Percentiles rank a stretch among this genome's conserved stretches.
Conservation (phyloP, 1,140 invertebrate genomes). For the Ditylenchus dipsaci region DNA sequence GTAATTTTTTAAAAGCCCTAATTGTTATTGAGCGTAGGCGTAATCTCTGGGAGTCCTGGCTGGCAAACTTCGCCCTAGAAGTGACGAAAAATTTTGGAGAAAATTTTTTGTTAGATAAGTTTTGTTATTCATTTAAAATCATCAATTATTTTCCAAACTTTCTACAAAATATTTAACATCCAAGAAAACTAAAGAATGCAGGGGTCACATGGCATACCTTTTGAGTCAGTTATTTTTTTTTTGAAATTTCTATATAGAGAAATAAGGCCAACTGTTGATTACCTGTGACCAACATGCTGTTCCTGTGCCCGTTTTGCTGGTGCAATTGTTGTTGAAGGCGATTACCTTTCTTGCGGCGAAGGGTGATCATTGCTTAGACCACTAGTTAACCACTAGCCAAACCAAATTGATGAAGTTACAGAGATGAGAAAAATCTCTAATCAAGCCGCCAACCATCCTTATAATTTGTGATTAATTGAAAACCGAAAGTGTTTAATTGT, state of each 20-base stretch:
- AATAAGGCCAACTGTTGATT: neutral
- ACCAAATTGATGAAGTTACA: neutral
- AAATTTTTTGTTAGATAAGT: too few relatives aligned
- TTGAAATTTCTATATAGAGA: neutral
- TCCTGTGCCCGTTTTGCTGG: neutral
- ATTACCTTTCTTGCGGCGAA: neutral
- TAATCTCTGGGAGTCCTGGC: too few relatives aligned
- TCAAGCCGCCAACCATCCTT: neutral
- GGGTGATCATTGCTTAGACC: neutral
- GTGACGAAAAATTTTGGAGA: too few relatives aligned
- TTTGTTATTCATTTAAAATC: too few relatives aligned
- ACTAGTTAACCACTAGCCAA: neutral
- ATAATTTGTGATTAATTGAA: neutral
- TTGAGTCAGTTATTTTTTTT: neutral
- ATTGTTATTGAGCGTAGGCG: too few relatives aligned
- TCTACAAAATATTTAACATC: too few relatives aligned
- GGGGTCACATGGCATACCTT: too few relatives aligned
- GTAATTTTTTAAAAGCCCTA: too few relatives aligned
- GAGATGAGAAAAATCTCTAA: neutral
- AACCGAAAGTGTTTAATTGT: neutral
- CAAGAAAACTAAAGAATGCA: too few relatives aligned
- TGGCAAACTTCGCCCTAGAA: too few relatives aligned
- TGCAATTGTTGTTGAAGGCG: neutral
- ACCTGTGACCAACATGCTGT: constrained; percentile 22
- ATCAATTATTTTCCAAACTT: too few relatives aligned